Percentiles rank a stretch among this genome's conserved stretches.
Evolutionary conservation across 2,113 vertebrate species (phyloP).

Genomic region (Osmerus mordax): DNA sequence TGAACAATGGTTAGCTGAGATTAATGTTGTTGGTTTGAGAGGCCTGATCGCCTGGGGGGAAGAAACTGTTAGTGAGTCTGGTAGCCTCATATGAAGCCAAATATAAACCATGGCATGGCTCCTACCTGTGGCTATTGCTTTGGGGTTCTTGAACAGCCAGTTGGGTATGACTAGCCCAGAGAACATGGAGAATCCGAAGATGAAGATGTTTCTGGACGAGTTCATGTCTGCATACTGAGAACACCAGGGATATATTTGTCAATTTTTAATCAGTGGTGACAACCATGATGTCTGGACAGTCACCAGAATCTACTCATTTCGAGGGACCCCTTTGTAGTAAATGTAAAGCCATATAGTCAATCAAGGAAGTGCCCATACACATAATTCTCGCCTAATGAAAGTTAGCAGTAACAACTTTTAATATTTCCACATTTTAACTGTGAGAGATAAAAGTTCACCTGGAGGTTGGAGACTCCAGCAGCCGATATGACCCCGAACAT

Average conservation of each 20-base stretch:
- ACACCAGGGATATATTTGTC: background rate
- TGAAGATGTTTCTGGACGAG: conserved; percentile 91
- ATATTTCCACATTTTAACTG: background rate
- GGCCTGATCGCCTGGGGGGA: no score
- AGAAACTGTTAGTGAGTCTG: no score
- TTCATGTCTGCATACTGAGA: conserved; percentile 92
- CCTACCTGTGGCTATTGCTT: conserved; percentile 81
- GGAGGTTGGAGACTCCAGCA: conserved; percentile 89
- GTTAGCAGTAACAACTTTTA: background rate
- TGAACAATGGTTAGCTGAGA: no score
- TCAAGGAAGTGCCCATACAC: no score
- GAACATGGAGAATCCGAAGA: conserved; percentile 95
- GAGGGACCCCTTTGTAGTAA: no score
- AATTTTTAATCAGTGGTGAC: background rate
- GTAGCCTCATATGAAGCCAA: no score
- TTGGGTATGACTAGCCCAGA: conserved; percentile 84
- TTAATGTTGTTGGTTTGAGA: no score
- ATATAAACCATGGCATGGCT: no score
- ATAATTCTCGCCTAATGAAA: no score
- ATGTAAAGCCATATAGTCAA: no score
- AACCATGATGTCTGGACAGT: no score
- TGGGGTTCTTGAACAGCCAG: conserved; percentile 82
- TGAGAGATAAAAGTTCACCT: conserved; percentile 70
- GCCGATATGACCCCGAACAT: conserved; percentile 91
- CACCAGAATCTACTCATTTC: no score